Evolutionary conservation across 2,797 vertebrate species (phyloP).

Genomic region (Cephalopachus bancanus): DNA sequence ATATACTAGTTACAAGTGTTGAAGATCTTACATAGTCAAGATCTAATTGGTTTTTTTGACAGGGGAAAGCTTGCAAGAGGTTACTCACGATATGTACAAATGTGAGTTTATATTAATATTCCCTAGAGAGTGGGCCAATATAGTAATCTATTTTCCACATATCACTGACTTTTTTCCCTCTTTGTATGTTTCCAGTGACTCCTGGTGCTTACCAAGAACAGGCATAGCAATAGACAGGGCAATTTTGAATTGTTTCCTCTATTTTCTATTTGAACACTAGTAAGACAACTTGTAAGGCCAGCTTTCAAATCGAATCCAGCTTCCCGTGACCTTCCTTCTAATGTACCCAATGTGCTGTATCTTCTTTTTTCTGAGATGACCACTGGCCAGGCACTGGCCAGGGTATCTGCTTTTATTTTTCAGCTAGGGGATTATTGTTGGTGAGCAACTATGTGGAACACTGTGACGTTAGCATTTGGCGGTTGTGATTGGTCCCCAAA

Average conservation of each 20-base stretch:
- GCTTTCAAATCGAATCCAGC: neutral
- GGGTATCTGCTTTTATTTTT: neutral
- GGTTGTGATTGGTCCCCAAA: neutral
- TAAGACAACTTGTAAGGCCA: neutral
- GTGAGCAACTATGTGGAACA: neutral
- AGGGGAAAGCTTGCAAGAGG: neutral
- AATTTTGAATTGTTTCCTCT: neutral
- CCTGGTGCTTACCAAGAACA: neutral
- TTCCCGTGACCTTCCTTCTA: neutral
- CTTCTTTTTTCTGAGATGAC: neutral
- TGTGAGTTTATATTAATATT: neutral
- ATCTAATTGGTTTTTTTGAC: neutral
- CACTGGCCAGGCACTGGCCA: neutral
- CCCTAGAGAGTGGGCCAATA: neutral
- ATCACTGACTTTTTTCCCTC: neutral
- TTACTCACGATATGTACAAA: neutral
- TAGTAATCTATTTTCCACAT: neutral
- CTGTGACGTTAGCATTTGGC: neutral
- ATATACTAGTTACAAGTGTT: neutral
- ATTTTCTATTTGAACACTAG: neutral
- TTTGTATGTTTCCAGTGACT: neutral
- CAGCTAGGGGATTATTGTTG: neutral
- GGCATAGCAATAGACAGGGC: neutral
- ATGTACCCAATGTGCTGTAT: neutral
- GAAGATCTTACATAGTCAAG: neutral